Conservation (phyloP, 2,888 invertebrate species). For the Cryptus viduatorius region DNA sequence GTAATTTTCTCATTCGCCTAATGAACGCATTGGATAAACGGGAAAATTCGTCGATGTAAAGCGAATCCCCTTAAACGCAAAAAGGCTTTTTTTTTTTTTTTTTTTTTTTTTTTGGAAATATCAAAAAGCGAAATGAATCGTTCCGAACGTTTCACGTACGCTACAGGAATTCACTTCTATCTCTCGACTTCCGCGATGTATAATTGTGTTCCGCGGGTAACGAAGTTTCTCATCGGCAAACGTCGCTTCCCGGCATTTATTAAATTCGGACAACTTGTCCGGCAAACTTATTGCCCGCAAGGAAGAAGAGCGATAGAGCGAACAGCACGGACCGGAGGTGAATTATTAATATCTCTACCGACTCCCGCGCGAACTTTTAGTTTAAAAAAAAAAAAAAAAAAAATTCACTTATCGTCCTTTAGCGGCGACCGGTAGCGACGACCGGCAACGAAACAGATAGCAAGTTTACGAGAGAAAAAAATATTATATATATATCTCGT, state of each 20-base stretch:
- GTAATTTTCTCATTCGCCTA: too few relatives aligned
- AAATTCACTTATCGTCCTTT: constrained; percentile 5
- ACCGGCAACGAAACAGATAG: background rate
- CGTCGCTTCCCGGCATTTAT: background rate
- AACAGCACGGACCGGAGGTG: background rate
- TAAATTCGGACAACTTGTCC: background rate
- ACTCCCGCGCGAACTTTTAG: constrained; percentile 2
- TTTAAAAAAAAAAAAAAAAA: background rate
- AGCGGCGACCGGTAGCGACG: background rate
- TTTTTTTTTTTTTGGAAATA: background rate
- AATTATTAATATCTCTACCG: constrained; percentile 32
- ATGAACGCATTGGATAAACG: too few relatives aligned
- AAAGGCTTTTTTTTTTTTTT: too few relatives aligned
- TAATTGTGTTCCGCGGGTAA: background rate
- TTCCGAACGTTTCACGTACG: too few relatives aligned
- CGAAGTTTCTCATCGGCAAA: constrained; percentile 5
- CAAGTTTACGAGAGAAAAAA: background rate
- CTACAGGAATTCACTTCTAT: background rate
- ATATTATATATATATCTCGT: background rate
- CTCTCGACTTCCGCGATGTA: background rate
- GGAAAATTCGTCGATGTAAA: too few relatives aligned
- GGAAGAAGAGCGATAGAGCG: background rate
- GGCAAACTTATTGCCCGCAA: background rate
- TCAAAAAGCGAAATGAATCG: background rate
- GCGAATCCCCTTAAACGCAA: too few relatives aligned